These are phyloP conservation scores for Temnothorax longispinosus DNA, from an alignment of 1,140 invertebrate genomes.

Conservation along the genomic window DNA sequence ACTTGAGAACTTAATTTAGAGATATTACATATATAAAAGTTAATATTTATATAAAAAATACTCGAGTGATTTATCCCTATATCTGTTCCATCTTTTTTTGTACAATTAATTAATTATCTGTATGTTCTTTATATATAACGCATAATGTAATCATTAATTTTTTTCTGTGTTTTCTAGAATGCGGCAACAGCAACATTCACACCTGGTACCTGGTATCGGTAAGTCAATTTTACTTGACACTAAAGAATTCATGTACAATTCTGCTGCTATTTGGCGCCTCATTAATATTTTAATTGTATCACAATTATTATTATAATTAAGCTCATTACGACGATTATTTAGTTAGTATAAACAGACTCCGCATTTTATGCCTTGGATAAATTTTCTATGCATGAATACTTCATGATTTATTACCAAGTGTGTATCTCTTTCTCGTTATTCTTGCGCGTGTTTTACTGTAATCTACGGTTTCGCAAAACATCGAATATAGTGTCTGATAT, in stretches of 20 bases:
- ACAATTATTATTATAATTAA: slow-evolving; percentile 24
- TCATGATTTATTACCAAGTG: slow-evolving; percentile 27
- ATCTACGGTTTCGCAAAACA: slow-evolving; percentile 48
- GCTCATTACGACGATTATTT: slow-evolving; percentile 23
- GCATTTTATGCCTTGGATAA: slow-evolving; percentile 50
- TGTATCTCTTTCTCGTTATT: slow-evolving; percentile 31
- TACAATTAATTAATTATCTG: slow-evolving; percentile 3
- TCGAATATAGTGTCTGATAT: slow-evolving; percentile 55
- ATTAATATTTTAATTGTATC: neutral
- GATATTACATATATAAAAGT: neutral
- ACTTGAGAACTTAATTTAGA: slow-evolving; percentile 20
- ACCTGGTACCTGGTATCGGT: slow-evolving; percentile 18
- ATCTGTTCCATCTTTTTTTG: neutral
- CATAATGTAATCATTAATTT: neutral
- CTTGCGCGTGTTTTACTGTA: slow-evolving; percentile 34
- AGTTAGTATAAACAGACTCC: slow-evolving; percentile 76
- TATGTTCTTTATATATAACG: neutral
- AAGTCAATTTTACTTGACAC: slow-evolving; percentile 5
- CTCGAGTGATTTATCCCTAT: neutral
- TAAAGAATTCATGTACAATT: neutral
- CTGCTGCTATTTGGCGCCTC: slow-evolving; percentile 12
- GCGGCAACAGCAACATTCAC: slow-evolving; percentile 20
- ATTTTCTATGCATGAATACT: slow-evolving; percentile 6
- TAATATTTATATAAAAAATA: slow-evolving; percentile 1
- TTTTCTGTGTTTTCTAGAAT: slow-evolving; percentile 5